Conservation (phyloP, 2,888 invertebrate genomes). For the Hipparchia semele region DNA sequence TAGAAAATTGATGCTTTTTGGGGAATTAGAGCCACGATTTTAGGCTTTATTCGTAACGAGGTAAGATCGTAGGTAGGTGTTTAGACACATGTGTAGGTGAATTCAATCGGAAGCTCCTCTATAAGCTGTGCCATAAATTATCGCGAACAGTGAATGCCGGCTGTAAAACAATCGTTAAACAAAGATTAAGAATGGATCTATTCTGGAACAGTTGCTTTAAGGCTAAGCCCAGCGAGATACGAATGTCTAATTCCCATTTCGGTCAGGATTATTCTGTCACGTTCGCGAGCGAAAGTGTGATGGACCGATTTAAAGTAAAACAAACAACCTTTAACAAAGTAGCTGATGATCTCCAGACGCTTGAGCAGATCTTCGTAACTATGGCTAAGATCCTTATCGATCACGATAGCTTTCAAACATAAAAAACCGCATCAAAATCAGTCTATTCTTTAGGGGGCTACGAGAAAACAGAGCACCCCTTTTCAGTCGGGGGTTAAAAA, state of each 20-base stretch:
- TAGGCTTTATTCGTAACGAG: conserved; percentile 25
- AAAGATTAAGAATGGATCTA: conserved; percentile 58
- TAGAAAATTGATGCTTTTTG: conserved; percentile 15
- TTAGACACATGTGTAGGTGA: conserved; percentile 12
- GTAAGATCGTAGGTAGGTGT: conserved; percentile 26
- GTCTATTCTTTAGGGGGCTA: too few species aligned
- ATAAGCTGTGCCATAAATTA: conserved; percentile 69
- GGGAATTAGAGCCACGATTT: conserved; percentile 13
- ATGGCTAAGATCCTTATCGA: too few species aligned
- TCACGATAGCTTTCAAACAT: too few species aligned
- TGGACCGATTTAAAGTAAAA: not conserved
- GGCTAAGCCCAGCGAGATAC: conserved; percentile 35
- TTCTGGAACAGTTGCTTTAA: conserved; percentile 44
- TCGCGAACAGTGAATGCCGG: conserved; percentile 53
- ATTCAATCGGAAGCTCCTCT: conserved; percentile 54
- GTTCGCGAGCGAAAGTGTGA: not conserved
- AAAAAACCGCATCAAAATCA: too few species aligned
- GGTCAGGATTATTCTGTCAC: conserved; percentile 27
- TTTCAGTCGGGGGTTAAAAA: too few species aligned
- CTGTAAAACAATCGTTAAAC: conserved; percentile 71
- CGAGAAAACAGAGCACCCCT: too few species aligned
- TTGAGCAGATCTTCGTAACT: too few species aligned
- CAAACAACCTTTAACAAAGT: too few species aligned
- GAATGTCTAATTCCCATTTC: conserved; percentile 36
- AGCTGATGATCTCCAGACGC: too few species aligned